A percentile compares a stretch with the other conserved stretches of the same genome.
These are phyloP conservation scores for Paracanthobrama guichenoti DNA, from an alignment of 2,113 vertebrate genomes.

Conservation along the genomic window DNA sequence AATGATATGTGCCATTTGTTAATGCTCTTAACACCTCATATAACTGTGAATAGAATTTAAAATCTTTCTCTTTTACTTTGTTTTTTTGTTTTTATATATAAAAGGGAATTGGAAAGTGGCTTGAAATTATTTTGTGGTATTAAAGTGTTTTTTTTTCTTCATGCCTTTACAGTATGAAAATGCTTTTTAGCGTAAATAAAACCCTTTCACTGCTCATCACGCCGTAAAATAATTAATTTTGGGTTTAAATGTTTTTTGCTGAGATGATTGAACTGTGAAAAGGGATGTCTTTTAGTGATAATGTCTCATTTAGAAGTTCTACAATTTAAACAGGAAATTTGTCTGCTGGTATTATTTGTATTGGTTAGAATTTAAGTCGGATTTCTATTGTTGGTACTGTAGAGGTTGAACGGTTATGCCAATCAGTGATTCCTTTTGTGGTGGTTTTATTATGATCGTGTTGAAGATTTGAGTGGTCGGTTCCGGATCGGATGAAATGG, in stretches of 20 bases:
- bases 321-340: constrained; percentile 3
- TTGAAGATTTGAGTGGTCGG: neutral
- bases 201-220: neutral
- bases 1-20: constrained; percentile 13
- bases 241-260: neutral
- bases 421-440: neutral
- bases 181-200: neutral
- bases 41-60: constrained; percentile 23
- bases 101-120: neutral
- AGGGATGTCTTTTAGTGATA: neutral
- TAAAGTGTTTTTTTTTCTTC: neutral
- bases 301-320: neutral
- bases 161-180: neutral
- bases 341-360: neutral
- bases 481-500: neutral
- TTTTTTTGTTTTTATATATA: neutral
- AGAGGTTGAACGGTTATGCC: neutral
- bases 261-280: constrained; percentile 26
- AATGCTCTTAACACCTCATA: neutral
- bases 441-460: neutral
- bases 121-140: constrained; percentile 22
- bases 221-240: neutral
- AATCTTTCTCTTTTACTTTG: neutral
- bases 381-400: constrained; percentile 9
- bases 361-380: neutral